Percentiles rank a stretch among this genome's conserved stretches.
Conservation (phyloP, 2,113 vertebrate species). For the Sebastes fasciatus region DNA sequence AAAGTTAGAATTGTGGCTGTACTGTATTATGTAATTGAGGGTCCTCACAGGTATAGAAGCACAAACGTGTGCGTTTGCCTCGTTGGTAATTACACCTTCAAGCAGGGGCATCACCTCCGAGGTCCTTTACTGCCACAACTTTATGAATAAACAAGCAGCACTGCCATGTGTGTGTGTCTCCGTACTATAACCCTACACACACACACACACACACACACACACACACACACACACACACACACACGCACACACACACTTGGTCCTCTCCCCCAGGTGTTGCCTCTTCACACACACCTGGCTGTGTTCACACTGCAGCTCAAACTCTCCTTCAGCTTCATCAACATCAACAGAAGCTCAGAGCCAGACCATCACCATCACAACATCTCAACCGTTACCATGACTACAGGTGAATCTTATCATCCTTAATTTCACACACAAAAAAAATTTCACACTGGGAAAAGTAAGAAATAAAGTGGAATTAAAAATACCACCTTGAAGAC, state of each 20-base stretch:
- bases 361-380: not conserved
- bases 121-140: constrained; percentile 9
- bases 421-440: not conserved
- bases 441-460: not conserved
- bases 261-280: constrained; percentile 25
- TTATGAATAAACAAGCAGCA: constrained; percentile 21
- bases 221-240: not conserved
- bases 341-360: constrained; percentile 1
- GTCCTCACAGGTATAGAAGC: not conserved
- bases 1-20: not conserved
- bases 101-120: not conserved
- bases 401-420: not conserved
- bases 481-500: not conserved
- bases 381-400: constrained; percentile 12
- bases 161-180: not conserved
- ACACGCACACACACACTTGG: constrained; percentile 10
- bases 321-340: constrained; percentile 26
- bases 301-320: constrained; percentile 15
- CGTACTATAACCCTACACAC: not conserved
- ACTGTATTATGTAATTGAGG: too few species aligned
- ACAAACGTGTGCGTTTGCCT: too few species aligned
- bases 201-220: constrained; percentile 4
- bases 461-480: not conserved
- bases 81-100: not conserved
- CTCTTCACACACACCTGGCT: constrained; percentile 35